phyloP scores from a whole-genome alignment of 2,797 vertebrate species.

The Paratrypauchen microcephalus region DNA sequence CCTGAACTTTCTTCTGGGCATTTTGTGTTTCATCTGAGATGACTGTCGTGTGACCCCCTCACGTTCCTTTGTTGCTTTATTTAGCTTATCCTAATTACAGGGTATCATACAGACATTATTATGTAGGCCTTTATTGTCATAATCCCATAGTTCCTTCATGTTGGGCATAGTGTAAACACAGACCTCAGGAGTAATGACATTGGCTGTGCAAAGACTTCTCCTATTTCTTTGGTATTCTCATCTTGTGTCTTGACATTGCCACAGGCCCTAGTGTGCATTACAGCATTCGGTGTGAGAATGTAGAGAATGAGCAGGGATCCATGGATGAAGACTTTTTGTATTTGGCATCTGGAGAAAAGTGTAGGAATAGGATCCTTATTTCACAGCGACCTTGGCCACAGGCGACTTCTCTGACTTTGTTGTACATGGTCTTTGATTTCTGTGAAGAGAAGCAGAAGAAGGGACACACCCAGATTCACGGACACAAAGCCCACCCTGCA shows the following conservation, averaged over 20 bases:
- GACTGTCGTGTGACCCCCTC: background rate
- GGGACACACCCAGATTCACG: constrained; percentile 64
- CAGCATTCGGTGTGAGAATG: constrained; percentile 45
- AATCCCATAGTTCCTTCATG: constrained; percentile 6
- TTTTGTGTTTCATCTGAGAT: background rate
- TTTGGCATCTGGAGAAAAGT: constrained; percentile 56
- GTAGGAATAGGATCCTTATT: constrained; percentile 57
- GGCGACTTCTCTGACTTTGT: constrained; percentile 69
- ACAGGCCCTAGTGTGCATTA: constrained; percentile 52
- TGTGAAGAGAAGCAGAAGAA: constrained; percentile 56
- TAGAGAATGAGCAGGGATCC: constrained; percentile 48
- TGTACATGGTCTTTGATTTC: constrained; percentile 72
- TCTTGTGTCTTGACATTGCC: constrained; percentile 47
- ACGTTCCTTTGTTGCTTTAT: constrained; percentile 1
- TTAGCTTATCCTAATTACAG: constrained; percentile 1
- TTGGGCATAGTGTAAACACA: constrained; percentile 1
- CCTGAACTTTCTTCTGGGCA: too few species aligned
- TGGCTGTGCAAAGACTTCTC: background rate
- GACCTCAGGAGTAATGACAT: background rate
- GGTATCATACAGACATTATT: background rate
- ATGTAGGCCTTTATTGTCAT: constrained; percentile 4
- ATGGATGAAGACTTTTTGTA: constrained; percentile 61
- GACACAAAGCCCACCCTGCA: constrained; percentile 71
- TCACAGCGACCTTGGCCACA: constrained; percentile 59
- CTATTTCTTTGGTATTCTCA: constrained; percentile 21